Percentiles rank a stretch among this genome's conserved stretches.
Conservation (phyloP, 2,797 vertebrate genomes). For the Anableps anableps region DNA sequence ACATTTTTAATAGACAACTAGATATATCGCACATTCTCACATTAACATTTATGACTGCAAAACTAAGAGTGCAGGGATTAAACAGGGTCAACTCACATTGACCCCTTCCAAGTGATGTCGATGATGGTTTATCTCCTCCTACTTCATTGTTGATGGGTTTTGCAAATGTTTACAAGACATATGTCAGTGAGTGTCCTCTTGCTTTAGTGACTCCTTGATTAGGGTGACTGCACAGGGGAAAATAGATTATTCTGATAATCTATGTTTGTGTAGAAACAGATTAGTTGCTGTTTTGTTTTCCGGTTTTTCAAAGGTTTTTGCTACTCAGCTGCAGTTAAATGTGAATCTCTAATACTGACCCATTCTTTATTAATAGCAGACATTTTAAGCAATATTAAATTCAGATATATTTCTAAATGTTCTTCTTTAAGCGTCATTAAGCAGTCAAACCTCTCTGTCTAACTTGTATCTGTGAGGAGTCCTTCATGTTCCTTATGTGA, state of each 20-base stretch:
- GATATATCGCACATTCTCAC: not conserved
- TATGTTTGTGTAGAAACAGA: not conserved
- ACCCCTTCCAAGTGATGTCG: slow-evolving; percentile 1
- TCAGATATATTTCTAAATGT: slow-evolving; percentile 19
- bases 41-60: not conserved
- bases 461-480: slow-evolving; percentile 25
- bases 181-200: not conserved
- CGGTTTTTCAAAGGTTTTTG: not conserved
- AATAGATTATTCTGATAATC: not conserved
- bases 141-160: not conserved
- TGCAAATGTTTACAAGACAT: not conserved
- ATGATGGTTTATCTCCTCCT: not conserved
- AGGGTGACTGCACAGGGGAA: not conserved
- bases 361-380: not conserved
- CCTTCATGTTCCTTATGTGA: slow-evolving; percentile 48
- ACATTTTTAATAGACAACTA: not conserved
- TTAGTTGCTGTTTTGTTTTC: not conserved
- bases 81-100: not conserved
- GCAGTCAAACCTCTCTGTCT: slow-evolving; percentile 28
- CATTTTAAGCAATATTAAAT: not conserved
- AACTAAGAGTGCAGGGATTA: not conserved
- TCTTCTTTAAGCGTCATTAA: slow-evolving; percentile 25
- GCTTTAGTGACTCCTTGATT: not conserved
- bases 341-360: not conserved
- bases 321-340: not conserved